Evolutionary conservation across 1,140 invertebrate species (phyloP).

Genomic region (Triops cancriformis): DNA sequence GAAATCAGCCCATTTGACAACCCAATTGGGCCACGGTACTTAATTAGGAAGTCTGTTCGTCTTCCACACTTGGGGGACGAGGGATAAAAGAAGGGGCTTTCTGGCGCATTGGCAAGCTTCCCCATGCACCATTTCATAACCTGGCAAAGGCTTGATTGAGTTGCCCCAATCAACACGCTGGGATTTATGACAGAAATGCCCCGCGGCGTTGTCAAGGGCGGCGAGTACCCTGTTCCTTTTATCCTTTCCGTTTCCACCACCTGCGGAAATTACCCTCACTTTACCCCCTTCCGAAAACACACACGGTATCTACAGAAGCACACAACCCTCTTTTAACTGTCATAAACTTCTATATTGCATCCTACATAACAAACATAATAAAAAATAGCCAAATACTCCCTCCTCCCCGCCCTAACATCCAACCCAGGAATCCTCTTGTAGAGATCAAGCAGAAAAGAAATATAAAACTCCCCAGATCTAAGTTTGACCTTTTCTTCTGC

Average conservation of each 20-base stretch:
- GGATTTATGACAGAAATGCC: conserved; percentile 13
- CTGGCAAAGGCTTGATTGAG: conserved; percentile 9
- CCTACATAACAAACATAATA: neutral
- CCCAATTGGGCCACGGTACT: conserved; percentile 3
- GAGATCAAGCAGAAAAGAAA: neutral
- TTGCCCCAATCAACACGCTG: conserved; percentile 5
- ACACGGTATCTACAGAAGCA: neutral
- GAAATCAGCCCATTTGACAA: conserved; percentile 9
- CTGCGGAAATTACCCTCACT: neutral
- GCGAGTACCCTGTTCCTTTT: neutral
- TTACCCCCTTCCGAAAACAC: too few species aligned
- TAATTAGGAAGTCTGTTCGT: conserved; percentile 5
- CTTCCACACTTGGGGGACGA: neutral
- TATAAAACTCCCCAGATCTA: neutral
- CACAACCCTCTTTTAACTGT: neutral
- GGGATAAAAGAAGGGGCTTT: neutral
- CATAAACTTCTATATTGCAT: neutral
- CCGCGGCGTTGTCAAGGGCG: conserved; percentile 2
- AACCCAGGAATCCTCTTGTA: neutral
- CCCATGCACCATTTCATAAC: conserved; percentile 13
- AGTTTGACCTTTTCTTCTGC: neutral
- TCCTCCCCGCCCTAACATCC: too few species aligned
- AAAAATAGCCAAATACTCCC: neutral
- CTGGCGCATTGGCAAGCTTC: neutral
- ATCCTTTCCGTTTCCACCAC: conserved; percentile 1